Conservation (phyloP, 1,140 invertebrate genomes). For the Zaprionus ornatus region DNA sequence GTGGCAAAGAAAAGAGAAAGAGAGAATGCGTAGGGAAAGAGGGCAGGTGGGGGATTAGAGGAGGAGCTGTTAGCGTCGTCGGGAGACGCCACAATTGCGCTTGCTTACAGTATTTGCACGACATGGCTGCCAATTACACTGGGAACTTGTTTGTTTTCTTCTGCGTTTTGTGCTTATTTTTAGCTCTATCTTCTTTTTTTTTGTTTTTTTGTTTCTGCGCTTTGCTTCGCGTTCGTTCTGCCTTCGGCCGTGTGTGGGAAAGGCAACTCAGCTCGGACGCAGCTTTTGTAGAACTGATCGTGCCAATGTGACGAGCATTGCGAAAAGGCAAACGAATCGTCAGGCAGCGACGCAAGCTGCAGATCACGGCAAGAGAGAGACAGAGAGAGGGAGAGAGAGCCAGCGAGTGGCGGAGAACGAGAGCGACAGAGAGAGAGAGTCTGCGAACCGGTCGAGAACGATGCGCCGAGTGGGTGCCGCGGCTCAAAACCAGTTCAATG, state of each 20-base stretch:
- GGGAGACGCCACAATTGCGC: constrained; percentile 1
- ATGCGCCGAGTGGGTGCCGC: constrained; percentile 36
- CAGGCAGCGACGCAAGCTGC: not conserved
- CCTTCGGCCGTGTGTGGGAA: constrained; percentile 20
- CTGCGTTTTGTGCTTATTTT: constrained; percentile 11
- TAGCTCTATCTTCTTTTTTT: not conserved
- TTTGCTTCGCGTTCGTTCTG: constrained; percentile 3
- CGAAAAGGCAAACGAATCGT: constrained; percentile 6
- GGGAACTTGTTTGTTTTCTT: constrained; percentile 42
- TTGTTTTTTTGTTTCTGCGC: not conserved
- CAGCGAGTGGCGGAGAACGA: not conserved
- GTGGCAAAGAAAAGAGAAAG: not conserved
- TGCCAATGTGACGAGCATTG: constrained; percentile 36
- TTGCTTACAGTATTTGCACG: constrained; percentile 63
- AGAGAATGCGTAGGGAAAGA: constrained; percentile 7
- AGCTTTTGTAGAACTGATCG: constrained; percentile 68
- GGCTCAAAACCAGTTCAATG: constrained; percentile 18
- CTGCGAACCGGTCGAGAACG: constrained; percentile 58
- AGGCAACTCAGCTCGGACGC: constrained; percentile 56
- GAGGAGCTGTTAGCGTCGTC: not conserved
- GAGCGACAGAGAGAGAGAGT: constrained; percentile 15
- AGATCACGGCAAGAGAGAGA: constrained; percentile 7
- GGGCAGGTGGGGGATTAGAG: not conserved
- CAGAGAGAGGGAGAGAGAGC: constrained; percentile 3
- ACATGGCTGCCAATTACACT: constrained; percentile 53